Conservation (phyloP, 2,113 vertebrate genomes). For the Acanthochromis polyacanthus region DNA sequence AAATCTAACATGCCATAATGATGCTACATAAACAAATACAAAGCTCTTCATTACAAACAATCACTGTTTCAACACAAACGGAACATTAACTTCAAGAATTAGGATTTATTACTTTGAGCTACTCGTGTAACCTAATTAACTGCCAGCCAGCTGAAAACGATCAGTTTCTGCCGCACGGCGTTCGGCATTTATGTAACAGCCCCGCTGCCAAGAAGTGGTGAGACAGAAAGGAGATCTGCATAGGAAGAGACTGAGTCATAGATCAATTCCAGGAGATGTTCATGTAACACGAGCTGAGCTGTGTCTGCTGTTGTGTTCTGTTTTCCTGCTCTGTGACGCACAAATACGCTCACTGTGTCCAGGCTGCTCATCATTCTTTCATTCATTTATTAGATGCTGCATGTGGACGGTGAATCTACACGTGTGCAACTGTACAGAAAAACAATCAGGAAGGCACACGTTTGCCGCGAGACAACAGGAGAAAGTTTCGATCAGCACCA, state of each 20-base stretch:
- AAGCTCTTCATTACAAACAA: no score
- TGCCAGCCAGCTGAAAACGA: no score
- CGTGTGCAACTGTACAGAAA: no score
- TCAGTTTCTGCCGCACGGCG: background rate
- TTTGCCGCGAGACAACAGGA: background rate
- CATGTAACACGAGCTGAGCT: conserved; percentile 52
- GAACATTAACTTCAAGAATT: no score
- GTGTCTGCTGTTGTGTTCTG: conserved; percentile 28
- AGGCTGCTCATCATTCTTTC: background rate
- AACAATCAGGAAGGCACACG: background rate
- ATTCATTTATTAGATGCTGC: no score
- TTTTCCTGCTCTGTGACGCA: conserved; percentile 15
- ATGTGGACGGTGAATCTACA: background rate
- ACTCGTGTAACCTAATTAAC: no score
- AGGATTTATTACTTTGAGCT: no score
- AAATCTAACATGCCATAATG: no score
- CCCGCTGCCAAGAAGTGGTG: background rate
- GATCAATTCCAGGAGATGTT: conserved; percentile 47
- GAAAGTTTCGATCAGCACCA: background rate
- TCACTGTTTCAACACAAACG: no score
- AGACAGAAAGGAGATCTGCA: background rate
- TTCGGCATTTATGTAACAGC: background rate
- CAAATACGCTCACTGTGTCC: background rate
- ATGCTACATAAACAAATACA: no score
- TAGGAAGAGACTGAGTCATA: conserved; percentile 29